Conservation (phyloP, 37 sponge, comb jelly and placozoan species). For the Aphrocallistes beatrix region DNA sequence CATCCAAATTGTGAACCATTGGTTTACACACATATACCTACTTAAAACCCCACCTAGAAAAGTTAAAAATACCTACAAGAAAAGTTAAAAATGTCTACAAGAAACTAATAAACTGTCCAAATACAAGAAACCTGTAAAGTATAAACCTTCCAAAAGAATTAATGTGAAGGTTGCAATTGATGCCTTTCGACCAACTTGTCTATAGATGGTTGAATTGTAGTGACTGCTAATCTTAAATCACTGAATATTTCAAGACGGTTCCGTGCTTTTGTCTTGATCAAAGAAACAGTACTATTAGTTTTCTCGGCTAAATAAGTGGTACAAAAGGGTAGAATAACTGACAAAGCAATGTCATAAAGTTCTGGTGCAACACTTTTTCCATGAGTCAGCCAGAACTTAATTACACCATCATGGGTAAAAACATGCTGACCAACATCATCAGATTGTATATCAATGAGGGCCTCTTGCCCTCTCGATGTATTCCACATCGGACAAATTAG, state of each 20-base stretch:
- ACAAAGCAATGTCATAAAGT: neutral
- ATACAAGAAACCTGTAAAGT: too few species aligned
- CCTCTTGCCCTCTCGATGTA: neutral
- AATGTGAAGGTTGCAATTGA: neutral
- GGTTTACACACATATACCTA: too few species aligned
- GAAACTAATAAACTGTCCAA: too few species aligned
- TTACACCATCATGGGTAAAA: neutral
- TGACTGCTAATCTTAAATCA: conserved; percentile 7
- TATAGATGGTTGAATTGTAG: too few species aligned
- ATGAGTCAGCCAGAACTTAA: neutral
- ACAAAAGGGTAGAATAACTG: neutral
- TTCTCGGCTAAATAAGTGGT: neutral
- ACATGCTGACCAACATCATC: neutral
- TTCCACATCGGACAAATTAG: neutral
- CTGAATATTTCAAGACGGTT: conserved; percentile 16
- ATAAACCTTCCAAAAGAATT: too few species aligned
- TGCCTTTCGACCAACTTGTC: neutral
- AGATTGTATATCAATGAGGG: neutral
- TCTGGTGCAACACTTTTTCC: neutral
- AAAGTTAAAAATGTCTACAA: too few species aligned
- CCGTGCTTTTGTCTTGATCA: neutral
- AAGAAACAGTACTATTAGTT: neutral
- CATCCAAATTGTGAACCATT: too few species aligned
- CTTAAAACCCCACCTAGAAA: too few species aligned
- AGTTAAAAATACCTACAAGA: too few species aligned